Evolutionary conservation across 2,797 vertebrate species (phyloP).

Genomic region (Crocodylus rhombifer): DNA sequence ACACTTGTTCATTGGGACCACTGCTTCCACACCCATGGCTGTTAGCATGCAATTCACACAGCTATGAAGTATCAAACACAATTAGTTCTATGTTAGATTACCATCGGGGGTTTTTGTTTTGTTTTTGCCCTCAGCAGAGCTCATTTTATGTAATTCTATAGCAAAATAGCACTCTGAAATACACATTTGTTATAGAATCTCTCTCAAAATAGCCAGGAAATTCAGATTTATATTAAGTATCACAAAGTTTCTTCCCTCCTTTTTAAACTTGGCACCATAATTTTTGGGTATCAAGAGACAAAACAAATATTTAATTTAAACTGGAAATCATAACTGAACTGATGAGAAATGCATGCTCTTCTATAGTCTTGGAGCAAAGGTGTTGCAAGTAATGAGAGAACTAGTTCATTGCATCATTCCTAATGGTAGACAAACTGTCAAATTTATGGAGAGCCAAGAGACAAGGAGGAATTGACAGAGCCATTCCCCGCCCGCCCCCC

Average conservation of each 20-base stretch:
- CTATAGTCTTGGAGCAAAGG: neutral
- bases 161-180: neutral
- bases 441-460: constrained; percentile 34
- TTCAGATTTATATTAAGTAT: neutral
- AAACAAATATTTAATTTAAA: constrained; percentile 38
- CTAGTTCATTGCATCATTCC: neutral
- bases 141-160: constrained; percentile 42
- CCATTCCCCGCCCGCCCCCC: neutral
- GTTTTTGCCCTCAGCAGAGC: constrained; percentile 29
- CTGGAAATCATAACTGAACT: neutral
- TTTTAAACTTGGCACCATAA: neutral
- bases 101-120: constrained; percentile 8
- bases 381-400: neutral
- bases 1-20: constrained; percentile 7
- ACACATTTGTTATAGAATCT: constrained; percentile 1
- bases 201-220: neutral
- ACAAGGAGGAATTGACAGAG: neutral
- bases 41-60: constrained; percentile 13
- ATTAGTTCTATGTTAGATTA: constrained; percentile 27
- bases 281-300: neutral
- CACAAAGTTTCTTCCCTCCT: neutral
- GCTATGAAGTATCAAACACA: constrained; percentile 61
- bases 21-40: constrained; percentile 19
- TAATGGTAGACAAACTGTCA: constrained; percentile 54
- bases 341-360: neutral